Percentiles rank a stretch among this genome's conserved stretches.
phyloP scores from a whole-genome alignment of 2,888 invertebrate species.

The Cabera pusaria region DNA sequence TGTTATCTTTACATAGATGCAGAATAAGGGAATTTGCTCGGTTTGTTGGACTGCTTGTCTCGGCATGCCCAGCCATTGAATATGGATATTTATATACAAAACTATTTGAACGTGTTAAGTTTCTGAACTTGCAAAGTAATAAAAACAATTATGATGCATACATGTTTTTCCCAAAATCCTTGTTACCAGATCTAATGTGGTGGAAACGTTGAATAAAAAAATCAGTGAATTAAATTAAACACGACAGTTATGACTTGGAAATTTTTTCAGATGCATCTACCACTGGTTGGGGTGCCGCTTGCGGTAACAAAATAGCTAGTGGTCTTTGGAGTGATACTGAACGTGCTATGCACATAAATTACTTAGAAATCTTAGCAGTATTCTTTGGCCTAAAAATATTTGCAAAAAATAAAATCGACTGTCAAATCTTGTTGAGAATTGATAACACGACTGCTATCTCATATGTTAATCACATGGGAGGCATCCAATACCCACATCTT shows the following conservation, averaged over 20 bases:
- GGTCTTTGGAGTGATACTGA: neutral
- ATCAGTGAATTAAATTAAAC: neutral
- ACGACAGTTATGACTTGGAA: neutral
- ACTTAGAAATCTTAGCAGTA: neutral
- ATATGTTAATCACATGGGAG: slow-evolving; percentile 1
- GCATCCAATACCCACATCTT: neutral
- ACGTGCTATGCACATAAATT: neutral
- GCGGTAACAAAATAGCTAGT: neutral
- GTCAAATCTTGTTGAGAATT: neutral
- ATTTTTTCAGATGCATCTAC: slow-evolving; percentile 5
- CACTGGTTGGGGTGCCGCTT: slow-evolving; percentile 9
- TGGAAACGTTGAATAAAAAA: no score
- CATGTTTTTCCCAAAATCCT: no score
- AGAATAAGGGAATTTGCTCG: no score
- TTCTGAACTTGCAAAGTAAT: no score
- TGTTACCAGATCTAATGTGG: no score
- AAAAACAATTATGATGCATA: no score
- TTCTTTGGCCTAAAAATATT: neutral
- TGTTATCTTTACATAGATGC: no score
- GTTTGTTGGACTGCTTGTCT: no score
- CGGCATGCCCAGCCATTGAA: no score
- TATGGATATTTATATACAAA: no score
- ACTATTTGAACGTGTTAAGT: no score
- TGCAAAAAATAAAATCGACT: neutral
- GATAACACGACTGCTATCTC: slow-evolving; percentile 1